A percentile compares a stretch with the other conserved stretches of the same genome.
phyloP scores from a whole-genome alignment of 2,888 invertebrate genomes.

The Drosophila suboccidentalis region DNA sequence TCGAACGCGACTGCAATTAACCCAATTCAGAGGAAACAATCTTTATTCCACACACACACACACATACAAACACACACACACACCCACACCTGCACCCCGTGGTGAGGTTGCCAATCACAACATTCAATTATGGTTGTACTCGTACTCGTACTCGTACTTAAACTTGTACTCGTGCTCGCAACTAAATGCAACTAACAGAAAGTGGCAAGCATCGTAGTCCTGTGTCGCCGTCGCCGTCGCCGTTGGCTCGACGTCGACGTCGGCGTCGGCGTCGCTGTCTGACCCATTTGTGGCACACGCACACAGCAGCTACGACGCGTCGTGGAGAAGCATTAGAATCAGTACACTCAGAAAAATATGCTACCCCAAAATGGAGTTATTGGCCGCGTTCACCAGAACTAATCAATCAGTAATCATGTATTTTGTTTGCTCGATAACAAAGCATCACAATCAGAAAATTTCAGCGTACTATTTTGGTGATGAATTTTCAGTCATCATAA shows the following conservation, averaged over 20 bases:
- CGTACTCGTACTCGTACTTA: too few relatives aligned
- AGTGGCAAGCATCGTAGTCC: slow-evolving; percentile 18
- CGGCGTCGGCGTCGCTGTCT: slow-evolving; percentile 35
- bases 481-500: too few relatives aligned
- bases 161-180: slow-evolving; percentile 2
- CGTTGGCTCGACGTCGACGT: slow-evolving; percentile 1
- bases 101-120: slow-evolving; percentile 55
- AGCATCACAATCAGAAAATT: too few relatives aligned
- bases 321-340: background rate
- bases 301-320: too few relatives aligned
- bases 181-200: slow-evolving; percentile 44
- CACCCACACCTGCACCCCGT: background rate
- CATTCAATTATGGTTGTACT: slow-evolving; percentile 65
- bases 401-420: too few relatives aligned
- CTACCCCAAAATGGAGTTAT: too few relatives aligned
- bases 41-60: background rate
- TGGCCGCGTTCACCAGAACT: too few relatives aligned
- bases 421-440: too few relatives aligned
- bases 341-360: background rate
- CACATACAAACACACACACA: background rate
- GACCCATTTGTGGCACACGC: slow-evolving; percentile 64
- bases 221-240: slow-evolving; percentile 11
- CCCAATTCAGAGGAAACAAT: slow-evolving; percentile 58
- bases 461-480: too few relatives aligned
- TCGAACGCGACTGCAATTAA: slow-evolving; percentile 57